A percentile compares a stretch with the other conserved stretches of the same genome.
phyloP scores from a whole-genome alignment of 2,797 vertebrate genomes.

The Clarias pachynema region DNA sequence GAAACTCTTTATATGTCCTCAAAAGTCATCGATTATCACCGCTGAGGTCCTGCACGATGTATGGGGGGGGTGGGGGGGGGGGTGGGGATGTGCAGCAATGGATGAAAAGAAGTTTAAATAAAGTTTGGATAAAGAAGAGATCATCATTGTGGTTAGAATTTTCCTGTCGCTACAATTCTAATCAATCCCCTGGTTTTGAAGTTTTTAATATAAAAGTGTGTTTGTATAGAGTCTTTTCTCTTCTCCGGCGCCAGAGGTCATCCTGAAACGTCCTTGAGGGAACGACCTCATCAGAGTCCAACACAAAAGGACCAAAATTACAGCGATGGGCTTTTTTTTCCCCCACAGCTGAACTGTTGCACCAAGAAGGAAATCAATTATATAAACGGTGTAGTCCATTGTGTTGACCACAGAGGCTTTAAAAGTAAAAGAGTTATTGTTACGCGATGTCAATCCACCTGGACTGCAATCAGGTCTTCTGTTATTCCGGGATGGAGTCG shows the following conservation, averaged over 20 bases:
- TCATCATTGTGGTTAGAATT: background rate
- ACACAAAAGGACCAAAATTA: constrained; percentile 2
- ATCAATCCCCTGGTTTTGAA: background rate
- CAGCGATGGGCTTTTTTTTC: background rate
- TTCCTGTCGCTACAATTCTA: background rate
- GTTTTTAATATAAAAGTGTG: background rate
- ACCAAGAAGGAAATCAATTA: background rate
- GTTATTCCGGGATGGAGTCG: background rate
- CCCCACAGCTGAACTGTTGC: background rate
- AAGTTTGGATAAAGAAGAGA: constrained; percentile 1
- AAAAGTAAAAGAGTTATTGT: background rate
- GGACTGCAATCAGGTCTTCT: background rate
- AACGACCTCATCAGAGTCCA: background rate
- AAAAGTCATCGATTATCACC: constrained; percentile 13
- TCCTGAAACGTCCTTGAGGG: background rate
- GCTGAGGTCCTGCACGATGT: background rate
- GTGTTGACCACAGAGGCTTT: background rate
- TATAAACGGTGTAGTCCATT: background rate
- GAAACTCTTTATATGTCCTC: constrained; percentile 11
- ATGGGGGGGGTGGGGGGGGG: too few relatives aligned
- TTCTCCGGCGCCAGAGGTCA: background rate
- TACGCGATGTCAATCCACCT: background rate
- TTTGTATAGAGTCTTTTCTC: background rate
- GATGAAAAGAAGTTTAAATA: constrained; percentile 25
- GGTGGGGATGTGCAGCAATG: background rate